Conservation (phyloP, 2,113 vertebrate genomes). For the Zootoca vivipara region DNA sequence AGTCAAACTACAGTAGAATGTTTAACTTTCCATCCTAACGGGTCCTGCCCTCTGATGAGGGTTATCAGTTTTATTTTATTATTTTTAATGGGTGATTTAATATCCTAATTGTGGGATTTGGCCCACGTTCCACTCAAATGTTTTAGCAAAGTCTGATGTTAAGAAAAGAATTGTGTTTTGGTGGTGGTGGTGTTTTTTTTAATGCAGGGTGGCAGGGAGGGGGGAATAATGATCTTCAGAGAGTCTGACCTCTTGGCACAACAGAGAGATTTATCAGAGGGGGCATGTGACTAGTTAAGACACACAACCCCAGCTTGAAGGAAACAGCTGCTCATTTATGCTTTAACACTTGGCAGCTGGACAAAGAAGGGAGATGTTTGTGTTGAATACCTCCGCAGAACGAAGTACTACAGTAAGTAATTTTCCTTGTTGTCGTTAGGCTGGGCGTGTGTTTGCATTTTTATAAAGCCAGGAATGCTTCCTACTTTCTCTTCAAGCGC, state of each 20-base stretch:
- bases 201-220: slow-evolving; percentile 46
- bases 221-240: slow-evolving; percentile 73
- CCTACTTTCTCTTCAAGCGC: slow-evolving; percentile 57
- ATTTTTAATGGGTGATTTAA: slow-evolving; percentile 7
- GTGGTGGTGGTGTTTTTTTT: slow-evolving; percentile 48
- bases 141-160: slow-evolving; percentile 53
- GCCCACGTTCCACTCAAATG: slow-evolving; percentile 34
- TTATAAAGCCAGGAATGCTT: slow-evolving; percentile 17
- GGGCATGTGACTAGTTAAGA: slow-evolving; percentile 83
- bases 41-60: slow-evolving; percentile 52
- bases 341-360: slow-evolving; percentile 78
- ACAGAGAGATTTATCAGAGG: slow-evolving; percentile 76
- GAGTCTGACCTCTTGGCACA: slow-evolving; percentile 79
- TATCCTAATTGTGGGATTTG: slow-evolving; percentile 37
- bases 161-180: slow-evolving; percentile 49
- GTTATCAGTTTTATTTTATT: slow-evolving; percentile 62
- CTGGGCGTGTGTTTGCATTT: neutral
- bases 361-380: slow-evolving; percentile 77
- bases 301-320: slow-evolving; percentile 72
- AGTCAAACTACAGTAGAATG: neutral
- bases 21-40: slow-evolving; percentile 65
- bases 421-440: slow-evolving; percentile 52
- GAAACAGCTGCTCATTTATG: slow-evolving; percentile 81
- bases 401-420: slow-evolving; percentile 76
- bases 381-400: slow-evolving; percentile 67